phyloP scores from a whole-genome alignment of 2,797 vertebrate species.

The Sebastes kiyomatsui region DNA sequence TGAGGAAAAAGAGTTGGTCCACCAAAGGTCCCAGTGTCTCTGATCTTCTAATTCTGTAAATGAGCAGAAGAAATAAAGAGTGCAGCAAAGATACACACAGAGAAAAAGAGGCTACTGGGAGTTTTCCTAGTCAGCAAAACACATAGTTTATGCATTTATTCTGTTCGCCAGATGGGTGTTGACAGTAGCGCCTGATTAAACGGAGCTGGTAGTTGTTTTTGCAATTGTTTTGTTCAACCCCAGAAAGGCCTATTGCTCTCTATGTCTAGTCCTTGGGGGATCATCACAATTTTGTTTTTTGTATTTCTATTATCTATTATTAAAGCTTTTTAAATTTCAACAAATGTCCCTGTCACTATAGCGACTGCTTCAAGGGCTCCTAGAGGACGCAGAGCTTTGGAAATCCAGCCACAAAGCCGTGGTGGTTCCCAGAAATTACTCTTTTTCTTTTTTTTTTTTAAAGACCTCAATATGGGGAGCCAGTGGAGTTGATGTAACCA shows the following conservation, averaged over 20 bases:
- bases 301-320: not conserved
- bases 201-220: not conserved
- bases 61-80: conserved; percentile 26
- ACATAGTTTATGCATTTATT: conserved; percentile 14
- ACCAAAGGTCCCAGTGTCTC: conserved; percentile 26
- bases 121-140: conserved; percentile 26
- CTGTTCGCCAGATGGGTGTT: conserved; percentile 5
- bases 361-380: not conserved
- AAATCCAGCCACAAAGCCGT: not conserved
- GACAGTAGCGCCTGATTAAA: conserved; percentile 3
- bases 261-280: not conserved
- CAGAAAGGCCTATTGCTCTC: not conserved
- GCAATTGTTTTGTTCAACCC: not conserved
- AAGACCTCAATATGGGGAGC: not conserved
- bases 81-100: not conserved
- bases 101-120: not conserved
- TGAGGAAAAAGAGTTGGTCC: conserved; percentile 9
- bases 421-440: not conserved
- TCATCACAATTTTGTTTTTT: not conserved
- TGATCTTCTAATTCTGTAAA: conserved; percentile 47
- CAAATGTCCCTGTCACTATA: not conserved
- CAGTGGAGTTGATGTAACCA: conserved; percentile 20
- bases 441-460: not conserved
- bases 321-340: not conserved
- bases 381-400: not conserved